Conservation (phyloP, 2,888 invertebrate species). For the Anaspis maculata region DNA sequence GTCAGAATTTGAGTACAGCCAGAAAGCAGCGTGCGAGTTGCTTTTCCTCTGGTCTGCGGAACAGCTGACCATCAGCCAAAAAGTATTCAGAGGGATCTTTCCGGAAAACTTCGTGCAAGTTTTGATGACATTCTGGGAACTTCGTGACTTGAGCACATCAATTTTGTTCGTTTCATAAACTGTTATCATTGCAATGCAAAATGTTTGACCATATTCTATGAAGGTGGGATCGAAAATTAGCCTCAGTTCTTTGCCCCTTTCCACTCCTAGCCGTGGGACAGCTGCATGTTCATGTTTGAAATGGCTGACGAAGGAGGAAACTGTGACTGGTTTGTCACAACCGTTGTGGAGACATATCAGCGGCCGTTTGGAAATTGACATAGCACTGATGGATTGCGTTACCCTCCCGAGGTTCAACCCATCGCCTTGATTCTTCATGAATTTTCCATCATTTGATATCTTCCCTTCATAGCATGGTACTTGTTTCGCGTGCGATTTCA, state of each 20-base stretch:
- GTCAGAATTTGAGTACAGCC: slow-evolving; percentile 34
- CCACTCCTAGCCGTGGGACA: slow-evolving; percentile 24
- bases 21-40: slow-evolving; percentile 28
- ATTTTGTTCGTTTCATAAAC: slow-evolving; percentile 30
- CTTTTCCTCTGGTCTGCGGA: slow-evolving; percentile 23
- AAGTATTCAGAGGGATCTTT: slow-evolving; percentile 29
- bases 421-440: slow-evolving; percentile 22
- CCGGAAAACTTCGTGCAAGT: slow-evolving; percentile 28
- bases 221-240: slow-evolving; percentile 27
- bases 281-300: slow-evolving; percentile 36
- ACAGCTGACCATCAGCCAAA: slow-evolving; percentile 38
- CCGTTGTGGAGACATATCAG: slow-evolving; percentile 33
- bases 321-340: slow-evolving; percentile 34
- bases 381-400: slow-evolving; percentile 1
- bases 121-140: slow-evolving; percentile 26
- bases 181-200: slow-evolving; percentile 32
- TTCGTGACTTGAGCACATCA: slow-evolving; percentile 21
- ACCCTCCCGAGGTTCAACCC: slow-evolving; percentile 13
- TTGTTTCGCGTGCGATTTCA: slow-evolving; percentile 9
- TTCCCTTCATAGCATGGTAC: too few species aligned
- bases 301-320: slow-evolving; percentile 33
- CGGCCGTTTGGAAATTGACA: slow-evolving; percentile 12
- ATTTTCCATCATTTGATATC: too few species aligned
- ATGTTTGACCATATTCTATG: slow-evolving; percentile 25
- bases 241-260: slow-evolving; percentile 27